phyloP scores from a whole-genome alignment of 2,113 vertebrate genomes.

The Opisthocomus hoazin region DNA sequence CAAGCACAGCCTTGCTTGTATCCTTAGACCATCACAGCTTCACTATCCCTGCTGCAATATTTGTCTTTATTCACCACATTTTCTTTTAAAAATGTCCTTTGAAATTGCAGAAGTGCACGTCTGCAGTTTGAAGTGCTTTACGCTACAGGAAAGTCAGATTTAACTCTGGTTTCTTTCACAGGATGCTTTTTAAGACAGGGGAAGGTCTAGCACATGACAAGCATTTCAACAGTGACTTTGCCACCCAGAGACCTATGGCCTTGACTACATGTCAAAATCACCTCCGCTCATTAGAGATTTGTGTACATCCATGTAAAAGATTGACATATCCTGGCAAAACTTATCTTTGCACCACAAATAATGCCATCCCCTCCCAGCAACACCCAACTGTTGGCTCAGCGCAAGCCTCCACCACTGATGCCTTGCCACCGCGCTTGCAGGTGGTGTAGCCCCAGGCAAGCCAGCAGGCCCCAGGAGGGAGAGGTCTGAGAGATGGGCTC shows the following conservation, averaged over 20 bases:
- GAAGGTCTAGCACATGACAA: neutral
- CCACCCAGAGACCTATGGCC: neutral
- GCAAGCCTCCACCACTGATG: neutral
- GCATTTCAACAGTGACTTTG: neutral
- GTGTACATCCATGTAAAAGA: neutral
- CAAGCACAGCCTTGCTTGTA: neutral
- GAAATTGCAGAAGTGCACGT: neutral
- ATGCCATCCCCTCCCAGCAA: accelerated
- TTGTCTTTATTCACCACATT: neutral
- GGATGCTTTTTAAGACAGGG: neutral
- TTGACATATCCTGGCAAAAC: neutral
- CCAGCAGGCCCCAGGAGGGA: neutral
- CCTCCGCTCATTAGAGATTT: neutral
- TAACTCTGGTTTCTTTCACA: neutral
- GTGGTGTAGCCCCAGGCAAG: neutral
- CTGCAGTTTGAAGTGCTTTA: neutral
- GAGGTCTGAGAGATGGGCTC: neutral
- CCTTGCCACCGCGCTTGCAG: neutral
- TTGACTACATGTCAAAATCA: neutral
- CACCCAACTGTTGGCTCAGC: accelerated
- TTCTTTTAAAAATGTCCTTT: neutral
- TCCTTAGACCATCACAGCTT: neutral
- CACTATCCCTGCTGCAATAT: neutral
- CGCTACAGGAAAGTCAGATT: neutral
- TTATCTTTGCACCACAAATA: neutral